Percentiles rank a stretch among this genome's conserved stretches.
Evolutionary conservation across 2,113 vertebrate species (phyloP).

Genomic region (Paralichthys olivaceus): DNA sequence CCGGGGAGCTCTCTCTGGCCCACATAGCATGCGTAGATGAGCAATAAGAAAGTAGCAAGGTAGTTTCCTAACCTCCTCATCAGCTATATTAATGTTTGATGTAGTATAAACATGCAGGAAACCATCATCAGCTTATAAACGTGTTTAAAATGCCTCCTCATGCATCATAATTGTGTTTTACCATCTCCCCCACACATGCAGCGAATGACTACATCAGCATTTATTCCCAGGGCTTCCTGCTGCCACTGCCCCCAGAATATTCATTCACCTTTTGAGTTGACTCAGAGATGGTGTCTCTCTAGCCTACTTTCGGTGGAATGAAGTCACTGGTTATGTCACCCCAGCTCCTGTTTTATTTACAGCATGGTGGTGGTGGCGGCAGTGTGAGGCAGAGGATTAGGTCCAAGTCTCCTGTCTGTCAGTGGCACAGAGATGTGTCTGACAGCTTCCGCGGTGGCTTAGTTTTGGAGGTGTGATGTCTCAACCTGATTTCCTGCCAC

Average conservation of each 20-base stretch:
- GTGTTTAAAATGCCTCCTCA: neutral
- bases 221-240: neutral
- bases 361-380: conserved; percentile 53
- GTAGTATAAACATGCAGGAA: neutral
- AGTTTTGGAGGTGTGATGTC: conserved; percentile 41
- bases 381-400: conserved; percentile 59
- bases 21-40: neutral
- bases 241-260: conserved; percentile 2
- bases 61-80: neutral
- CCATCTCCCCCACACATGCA: neutral
- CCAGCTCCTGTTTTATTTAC: conserved; percentile 70
- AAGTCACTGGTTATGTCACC: conserved; percentile 72
- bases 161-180: neutral
- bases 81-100: neutral
- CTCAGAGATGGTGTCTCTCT: conserved; percentile 19
- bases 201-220: neutral
- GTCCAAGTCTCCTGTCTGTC: conserved; percentile 54
- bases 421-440: conserved; percentile 38
- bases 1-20: conserved; percentile 3
- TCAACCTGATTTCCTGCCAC: conserved; percentile 44
- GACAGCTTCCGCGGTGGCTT: conserved; percentile 45
- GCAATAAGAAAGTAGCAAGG: neutral
- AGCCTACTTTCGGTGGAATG: conserved; percentile 51
- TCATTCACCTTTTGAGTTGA: conserved; percentile 9
- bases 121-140: neutral